Evolutionary conservation across 2,113 vertebrate genomes (phyloP).

Genomic region (Neogale vison): DNA sequence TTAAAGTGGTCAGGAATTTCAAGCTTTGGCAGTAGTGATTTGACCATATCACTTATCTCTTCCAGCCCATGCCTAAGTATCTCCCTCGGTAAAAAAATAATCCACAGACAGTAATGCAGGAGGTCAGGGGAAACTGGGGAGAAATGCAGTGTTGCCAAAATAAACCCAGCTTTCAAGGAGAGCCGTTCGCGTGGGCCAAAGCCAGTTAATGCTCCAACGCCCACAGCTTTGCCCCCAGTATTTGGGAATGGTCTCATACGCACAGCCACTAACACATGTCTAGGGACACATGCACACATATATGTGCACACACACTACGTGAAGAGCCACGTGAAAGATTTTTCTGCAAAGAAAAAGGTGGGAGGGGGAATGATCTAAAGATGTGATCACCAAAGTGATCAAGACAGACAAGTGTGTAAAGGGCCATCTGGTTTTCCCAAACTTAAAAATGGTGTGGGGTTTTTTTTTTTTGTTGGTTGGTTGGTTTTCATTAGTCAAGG

Average conservation of each 20-base stretch:
- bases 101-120: constrained; percentile 82
- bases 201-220: constrained; percentile 61
- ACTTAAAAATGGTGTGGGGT: not conserved
- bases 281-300: too few relatives aligned
- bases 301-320: too few relatives aligned
- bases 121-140: constrained; percentile 82
- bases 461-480: not conserved
- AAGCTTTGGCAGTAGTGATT: constrained; percentile 85
- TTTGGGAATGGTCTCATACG: not conserved
- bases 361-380: not conserved
- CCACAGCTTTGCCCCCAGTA: not conserved
- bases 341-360: not conserved
- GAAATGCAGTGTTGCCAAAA: constrained; percentile 82
- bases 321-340: not conserved
- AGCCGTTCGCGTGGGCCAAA: constrained; percentile 73
- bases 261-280: fast-evolving
- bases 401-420: not conserved
- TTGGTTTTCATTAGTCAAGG: not conserved
- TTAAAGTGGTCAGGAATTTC: constrained; percentile 88
- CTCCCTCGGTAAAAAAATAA: constrained; percentile 84
- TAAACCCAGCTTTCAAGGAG: constrained; percentile 79
- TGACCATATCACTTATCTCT: constrained; percentile 89
- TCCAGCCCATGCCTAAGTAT: constrained; percentile 86
- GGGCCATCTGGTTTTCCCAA: not conserved
- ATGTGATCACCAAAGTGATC: not conserved